Evolutionary conservation across 2,797 vertebrate species (phyloP), one percentile per base, ranked within the genome.

Genomic region (Meda fulgida): DNA sequence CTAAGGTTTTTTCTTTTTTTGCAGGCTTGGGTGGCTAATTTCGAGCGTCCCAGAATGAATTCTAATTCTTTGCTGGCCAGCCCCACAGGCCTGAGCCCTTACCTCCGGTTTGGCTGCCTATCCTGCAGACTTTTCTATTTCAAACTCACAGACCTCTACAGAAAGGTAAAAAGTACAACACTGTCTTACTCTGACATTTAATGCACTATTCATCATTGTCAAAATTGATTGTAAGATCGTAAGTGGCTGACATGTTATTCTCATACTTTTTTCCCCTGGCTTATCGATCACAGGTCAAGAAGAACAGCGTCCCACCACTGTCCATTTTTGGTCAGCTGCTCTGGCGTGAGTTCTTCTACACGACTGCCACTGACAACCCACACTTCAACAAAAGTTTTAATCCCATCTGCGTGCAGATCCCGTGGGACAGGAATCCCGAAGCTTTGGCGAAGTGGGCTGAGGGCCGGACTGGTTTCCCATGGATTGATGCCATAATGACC

Each of bases 331-430:
- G 97, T 77, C 97, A 98, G 91, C 94, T 99, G 77, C 91, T 99
- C 89, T 98, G 97, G 97, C 95, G 97, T 86, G 97, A 99, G 92
- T 99, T 99, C 94, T 98, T 99, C 94, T 98, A 98, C 88, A 96
- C 96, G 11, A 95, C 96, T 0, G 97, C 97, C 0, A 99, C 97
- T 90, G 98, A 96, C 91, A 99, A 98, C 90, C 96, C 97, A 77
- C 96, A 97, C 83, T 99, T 99, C 90, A 97, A 99, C 94, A 99
- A 99, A 94, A 99, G 82, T 31, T 96, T 97, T 78, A 99, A 99
- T 92, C 97, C 97, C 21, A 96, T 98, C 85, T 99, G 97, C 79
- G 97, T 99, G 86, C 97, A 97, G 93, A 98, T 99, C 89, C 97
- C 98, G 3, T 99, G 97, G 97, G 97, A 98, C 91, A 94, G 94